These are phyloP conservation scores for Drosophila persimilis DNA, from an alignment of 1,140 invertebrate genomes.

Conservation along the genomic window DNA sequence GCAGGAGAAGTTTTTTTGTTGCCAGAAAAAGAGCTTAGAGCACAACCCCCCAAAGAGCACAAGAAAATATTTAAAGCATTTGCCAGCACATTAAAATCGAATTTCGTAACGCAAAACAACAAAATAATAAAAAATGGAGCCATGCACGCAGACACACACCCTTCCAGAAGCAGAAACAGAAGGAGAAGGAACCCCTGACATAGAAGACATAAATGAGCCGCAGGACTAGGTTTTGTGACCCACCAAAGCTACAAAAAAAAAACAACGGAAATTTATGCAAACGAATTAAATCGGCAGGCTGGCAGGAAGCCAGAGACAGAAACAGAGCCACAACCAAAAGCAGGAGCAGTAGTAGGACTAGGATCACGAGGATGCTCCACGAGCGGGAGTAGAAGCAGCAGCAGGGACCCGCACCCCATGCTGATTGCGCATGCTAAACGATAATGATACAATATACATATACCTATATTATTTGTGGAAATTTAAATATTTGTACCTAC, in stretches of 20 bases:
- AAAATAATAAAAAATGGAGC: conserved; percentile 48
- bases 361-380: conserved; percentile 10
- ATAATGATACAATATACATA: conserved; percentile 44
- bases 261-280: conserved; percentile 71
- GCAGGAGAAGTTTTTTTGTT: too few relatives aligned
- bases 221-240: conserved; percentile 58
- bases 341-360: background rate
- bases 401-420: conserved; percentile 39
- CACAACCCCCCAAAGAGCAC: background rate
- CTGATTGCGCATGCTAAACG: conserved; percentile 49
- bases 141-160: conserved; percentile 1
- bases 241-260: conserved; percentile 22
- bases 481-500: conserved; percentile 72
- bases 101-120: conserved; percentile 71
- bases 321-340: conserved; percentile 5
- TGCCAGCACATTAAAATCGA: conserved; percentile 76
- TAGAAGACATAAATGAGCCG: conserved; percentile 63
- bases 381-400: conserved; percentile 5
- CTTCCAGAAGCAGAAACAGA: background rate
- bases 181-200: background rate
- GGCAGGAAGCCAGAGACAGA: conserved; percentile 48
- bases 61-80: conserved; percentile 67
- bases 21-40: background rate
- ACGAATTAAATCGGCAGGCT: conserved; percentile 76
- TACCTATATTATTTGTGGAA: conserved; percentile 51